Conservation (phyloP, 2,113 vertebrate genomes). For the Marmota monax region DNA sequence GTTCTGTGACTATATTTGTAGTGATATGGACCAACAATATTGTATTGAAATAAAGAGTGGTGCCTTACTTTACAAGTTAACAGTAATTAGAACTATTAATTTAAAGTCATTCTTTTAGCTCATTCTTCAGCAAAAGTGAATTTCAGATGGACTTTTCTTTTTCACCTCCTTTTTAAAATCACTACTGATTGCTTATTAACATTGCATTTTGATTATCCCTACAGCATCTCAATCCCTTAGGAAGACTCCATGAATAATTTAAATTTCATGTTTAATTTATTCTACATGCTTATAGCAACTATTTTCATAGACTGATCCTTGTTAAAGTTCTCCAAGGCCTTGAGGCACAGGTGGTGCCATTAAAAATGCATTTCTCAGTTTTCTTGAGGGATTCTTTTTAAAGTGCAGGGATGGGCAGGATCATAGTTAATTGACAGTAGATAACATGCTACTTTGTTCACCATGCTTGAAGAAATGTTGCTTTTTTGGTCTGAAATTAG, state of each 20-base stretch:
- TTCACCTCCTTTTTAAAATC: slow-evolving; percentile 31
- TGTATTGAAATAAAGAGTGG: slow-evolving; percentile 18
- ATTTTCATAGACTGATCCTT: slow-evolving; percentile 45
- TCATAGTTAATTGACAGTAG: not conserved
- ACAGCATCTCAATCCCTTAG: slow-evolving; percentile 34
- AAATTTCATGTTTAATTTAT: slow-evolving; percentile 73
- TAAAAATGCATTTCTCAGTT: slow-evolving; percentile 62
- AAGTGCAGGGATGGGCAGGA: not conserved
- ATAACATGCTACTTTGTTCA: not conserved
- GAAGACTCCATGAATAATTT: slow-evolving; percentile 64
- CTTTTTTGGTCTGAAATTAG: slow-evolving; percentile 50
- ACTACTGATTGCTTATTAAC: slow-evolving; percentile 55
- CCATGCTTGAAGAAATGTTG: not conserved
- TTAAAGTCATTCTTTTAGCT: not conserved
- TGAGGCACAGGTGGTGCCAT: slow-evolving; percentile 49
- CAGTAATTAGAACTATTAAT: slow-evolving; percentile 6
- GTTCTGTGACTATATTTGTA: not conserved
- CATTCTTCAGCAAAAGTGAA: slow-evolving; percentile 49
- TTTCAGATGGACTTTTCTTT: slow-evolving; percentile 3
- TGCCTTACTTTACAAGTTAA: not conserved
- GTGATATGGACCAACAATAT: not conserved
- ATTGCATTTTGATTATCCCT: slow-evolving; percentile 41
- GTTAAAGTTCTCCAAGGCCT: slow-evolving; percentile 63
- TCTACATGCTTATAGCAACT: slow-evolving; percentile 48
- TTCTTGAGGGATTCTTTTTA: slow-evolving; percentile 30